Evolutionary conservation across 2,797 vertebrate species (phyloP), one percentile per base, ranked within the genome.

Genomic region (Todus mexicanus): DNA sequence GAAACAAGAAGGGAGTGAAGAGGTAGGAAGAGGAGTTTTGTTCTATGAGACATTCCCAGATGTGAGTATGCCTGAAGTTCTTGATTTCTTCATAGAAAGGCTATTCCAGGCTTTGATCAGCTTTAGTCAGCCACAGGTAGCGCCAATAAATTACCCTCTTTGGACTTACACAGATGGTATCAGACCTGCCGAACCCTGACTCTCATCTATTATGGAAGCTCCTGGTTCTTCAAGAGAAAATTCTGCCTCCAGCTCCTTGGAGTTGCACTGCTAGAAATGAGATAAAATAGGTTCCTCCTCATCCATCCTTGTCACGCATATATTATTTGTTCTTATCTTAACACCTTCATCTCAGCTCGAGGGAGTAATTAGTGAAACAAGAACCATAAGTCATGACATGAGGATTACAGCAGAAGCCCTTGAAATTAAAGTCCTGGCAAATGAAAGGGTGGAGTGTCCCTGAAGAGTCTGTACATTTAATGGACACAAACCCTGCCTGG

Each of bases 251-350:
- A 89, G 86, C 68, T 95, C 27, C 10, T 7, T 43, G 64, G 45
- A 87, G 50, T 71, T 90, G 53, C 57, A 37, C 26, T 72, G 69
- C 38, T 13, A 89, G 80, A 92, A 94, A 78, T 60, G 35, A 72
- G 86, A 94, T 83, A 77, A 92, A 94, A 90, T 18, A 74, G 16
- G 35, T 77, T 84, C 38, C 16, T 92, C 48, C n/a, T 70, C 69
- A 93, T 87, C 75, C 53, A 26, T 90, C 69, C 72, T 22, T 92
- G 87, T 87, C 77, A 82, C 35, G n/a, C 71, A 64, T 73, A 45
- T 31, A n/a, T 66, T 88, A 79, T 94, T 93, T 90, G 16, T 71
- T 92, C 94, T 91, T 94, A 89, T 90, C 82, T 82, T 72, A 84
- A 79, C 77, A 90, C 83, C 89, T 91, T 92, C 74, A 66, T 75